These are phyloP conservation scores for Rostratula benghalensis DNA, from an alignment of 2,113 vertebrate species.

Conservation along the genomic window DNA sequence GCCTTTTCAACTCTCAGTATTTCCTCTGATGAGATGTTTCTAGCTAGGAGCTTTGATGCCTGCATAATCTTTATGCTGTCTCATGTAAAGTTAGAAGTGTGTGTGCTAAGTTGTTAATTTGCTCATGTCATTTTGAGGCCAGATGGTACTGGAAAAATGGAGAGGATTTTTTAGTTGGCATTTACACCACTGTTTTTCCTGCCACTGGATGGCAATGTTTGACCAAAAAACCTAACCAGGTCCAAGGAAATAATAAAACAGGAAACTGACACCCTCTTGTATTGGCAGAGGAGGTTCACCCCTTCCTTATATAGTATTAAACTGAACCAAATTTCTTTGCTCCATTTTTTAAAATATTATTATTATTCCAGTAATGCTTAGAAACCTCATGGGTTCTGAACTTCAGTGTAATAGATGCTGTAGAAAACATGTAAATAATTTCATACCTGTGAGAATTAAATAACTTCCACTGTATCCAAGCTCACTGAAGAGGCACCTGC, in stretches of 20 bases:
- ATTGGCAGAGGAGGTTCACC: neutral
- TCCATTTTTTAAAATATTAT: neutral
- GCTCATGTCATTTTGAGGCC: accelerated
- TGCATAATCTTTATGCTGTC: neutral
- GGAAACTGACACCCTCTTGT: neutral
- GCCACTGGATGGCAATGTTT: constrained; percentile 68
- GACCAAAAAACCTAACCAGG: neutral
- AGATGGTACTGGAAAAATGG: neutral
- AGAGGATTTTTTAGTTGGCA: neutral
- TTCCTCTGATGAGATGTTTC: neutral
- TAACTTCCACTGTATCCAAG: neutral
- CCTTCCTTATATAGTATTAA: neutral
- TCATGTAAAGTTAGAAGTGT: neutral
- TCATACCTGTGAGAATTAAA: neutral
- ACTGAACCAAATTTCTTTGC: neutral
- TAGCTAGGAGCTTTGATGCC: neutral
- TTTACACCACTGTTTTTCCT: neutral
- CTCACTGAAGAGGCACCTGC: neutral
- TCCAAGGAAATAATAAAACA: neutral
- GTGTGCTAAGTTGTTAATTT: neutral
- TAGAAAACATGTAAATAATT: neutral
- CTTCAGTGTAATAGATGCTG: neutral
- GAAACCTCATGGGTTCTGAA: neutral
- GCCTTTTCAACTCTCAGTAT: neutral
- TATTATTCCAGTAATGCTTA: neutral